phyloP scores from a whole-genome alignment of 2,797 vertebrate genomes.

The Vipera latastei region DNA sequence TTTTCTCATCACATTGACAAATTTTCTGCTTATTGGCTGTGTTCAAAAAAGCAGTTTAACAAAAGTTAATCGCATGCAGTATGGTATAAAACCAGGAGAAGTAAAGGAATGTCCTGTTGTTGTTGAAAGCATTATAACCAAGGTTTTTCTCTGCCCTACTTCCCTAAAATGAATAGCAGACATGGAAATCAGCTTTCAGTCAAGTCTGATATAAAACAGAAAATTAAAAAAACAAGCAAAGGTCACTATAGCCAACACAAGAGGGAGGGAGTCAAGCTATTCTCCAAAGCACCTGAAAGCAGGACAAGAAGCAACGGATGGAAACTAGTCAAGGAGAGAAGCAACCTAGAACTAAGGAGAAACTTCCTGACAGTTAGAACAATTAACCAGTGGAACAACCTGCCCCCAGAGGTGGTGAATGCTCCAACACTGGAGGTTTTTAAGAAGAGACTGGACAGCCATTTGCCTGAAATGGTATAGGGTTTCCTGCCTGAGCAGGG shows the following conservation, averaged over 20 bases:
- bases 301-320: too few species aligned
- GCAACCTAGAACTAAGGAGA: too few species aligned
- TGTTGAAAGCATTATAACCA: background rate
- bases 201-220: background rate
- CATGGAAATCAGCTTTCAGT: constrained; percentile 2
- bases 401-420: too few species aligned
- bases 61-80: background rate
- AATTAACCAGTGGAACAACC: too few species aligned
- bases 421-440: too few species aligned
- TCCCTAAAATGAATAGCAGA: constrained; percentile 3
- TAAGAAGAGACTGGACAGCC: too few species aligned
- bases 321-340: too few species aligned
- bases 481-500: too few species aligned
- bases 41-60: background rate
- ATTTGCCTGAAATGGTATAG: too few species aligned
- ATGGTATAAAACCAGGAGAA: constrained; percentile 5
- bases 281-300: too few species aligned
- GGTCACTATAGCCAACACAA: background rate
- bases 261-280: too few species aligned
- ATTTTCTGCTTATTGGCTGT: background rate
- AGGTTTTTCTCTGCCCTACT: background rate
- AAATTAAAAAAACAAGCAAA: background rate
- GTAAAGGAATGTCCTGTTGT: background rate
- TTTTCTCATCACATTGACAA: background rate
- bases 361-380: too few species aligned